These are phyloP conservation scores for Euproctis similis DNA, from an alignment of 2,888 invertebrate genomes.

Conservation along the genomic window DNA sequence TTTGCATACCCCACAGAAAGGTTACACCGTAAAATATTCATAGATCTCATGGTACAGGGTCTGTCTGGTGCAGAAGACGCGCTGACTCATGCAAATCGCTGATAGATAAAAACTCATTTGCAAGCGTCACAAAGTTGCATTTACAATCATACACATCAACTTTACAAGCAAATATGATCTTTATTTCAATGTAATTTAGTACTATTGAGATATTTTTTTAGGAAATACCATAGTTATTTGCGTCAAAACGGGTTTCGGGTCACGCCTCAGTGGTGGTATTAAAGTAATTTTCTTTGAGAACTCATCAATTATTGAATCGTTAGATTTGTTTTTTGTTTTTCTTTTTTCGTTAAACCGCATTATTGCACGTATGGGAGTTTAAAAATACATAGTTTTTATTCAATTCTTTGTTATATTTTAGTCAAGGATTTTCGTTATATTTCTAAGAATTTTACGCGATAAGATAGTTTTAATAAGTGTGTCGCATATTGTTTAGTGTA, in stretches of 20 bases:
- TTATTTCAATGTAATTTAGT: constrained; percentile 12
- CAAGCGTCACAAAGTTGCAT: constrained; percentile 21
- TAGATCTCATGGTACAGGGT: constrained; percentile 29
- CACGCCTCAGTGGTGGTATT: constrained; percentile 37
- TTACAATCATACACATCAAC: constrained; percentile 16
- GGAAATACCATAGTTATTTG: constrained; percentile 12
- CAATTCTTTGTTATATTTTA: too few relatives aligned
- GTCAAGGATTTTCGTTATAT: constrained; percentile 1
- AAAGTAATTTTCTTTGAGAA: constrained; percentile 50
- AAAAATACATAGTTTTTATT: too few relatives aligned
- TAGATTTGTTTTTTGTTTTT: constrained; percentile 41
- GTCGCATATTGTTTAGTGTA: constrained; percentile 9
- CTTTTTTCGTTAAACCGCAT: constrained; percentile 4
- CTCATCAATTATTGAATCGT: constrained; percentile 50
- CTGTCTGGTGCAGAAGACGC: constrained; percentile 41
- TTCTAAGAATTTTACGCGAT: constrained; percentile 17
- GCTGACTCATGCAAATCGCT: constrained; percentile 47
- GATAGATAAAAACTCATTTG: constrained; percentile 27
- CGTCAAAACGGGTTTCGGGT: constrained; percentile 25
- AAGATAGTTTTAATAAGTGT: constrained; percentile 10
- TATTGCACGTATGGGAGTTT: background rate
- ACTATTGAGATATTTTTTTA: constrained; percentile 3
- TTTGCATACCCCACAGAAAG: too few relatives aligned
- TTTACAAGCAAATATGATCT: constrained; percentile 22
- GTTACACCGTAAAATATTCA: too few relatives aligned